Conservation (phyloP, 1,140 invertebrate genomes). For the Laodelphax striatellus region DNA sequence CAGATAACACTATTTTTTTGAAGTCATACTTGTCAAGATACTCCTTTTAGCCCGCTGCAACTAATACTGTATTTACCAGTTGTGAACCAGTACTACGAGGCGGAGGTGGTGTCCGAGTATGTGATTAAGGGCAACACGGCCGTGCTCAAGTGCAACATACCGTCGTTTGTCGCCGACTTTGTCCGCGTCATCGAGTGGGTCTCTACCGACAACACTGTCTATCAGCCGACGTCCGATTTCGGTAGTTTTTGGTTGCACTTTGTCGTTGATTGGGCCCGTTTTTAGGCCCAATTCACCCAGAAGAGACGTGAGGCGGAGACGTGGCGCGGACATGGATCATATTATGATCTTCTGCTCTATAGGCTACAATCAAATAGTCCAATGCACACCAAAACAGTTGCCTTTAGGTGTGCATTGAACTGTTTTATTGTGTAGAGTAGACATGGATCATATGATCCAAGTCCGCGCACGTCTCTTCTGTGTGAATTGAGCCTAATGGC, state of each 20-base stretch:
- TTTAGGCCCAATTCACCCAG: no score
- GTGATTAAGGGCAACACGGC: conserved; percentile 86
- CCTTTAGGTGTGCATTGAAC: no score
- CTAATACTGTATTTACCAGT: conserved; percentile 43
- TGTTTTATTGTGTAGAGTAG: no score
- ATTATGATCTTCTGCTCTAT: no score
- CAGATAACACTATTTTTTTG: background rate
- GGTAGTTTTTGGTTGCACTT: conserved; percentile 2
- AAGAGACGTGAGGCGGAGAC: no score
- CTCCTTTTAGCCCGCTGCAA: background rate
- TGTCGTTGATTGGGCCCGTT: no score
- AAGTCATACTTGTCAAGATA: background rate
- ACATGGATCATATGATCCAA: no score
- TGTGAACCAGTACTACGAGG: conserved; percentile 80
- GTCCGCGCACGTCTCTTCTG: no score
- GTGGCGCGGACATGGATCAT: no score
- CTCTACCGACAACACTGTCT: conserved; percentile 55
- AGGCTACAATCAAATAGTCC: no score
- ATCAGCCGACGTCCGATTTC: conserved; percentile 2
- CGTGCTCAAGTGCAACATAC: conserved; percentile 84
- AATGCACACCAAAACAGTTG: no score
- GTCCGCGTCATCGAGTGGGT: conserved; percentile 83
- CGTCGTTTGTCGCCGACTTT: conserved; percentile 84
- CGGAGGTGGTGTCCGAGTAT: conserved; percentile 85
- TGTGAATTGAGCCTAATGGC: no score